Evolutionary conservation across 1,140 invertebrate genomes (phyloP), one percentile per base, ranked within the genome.

Genomic region (Arion vulgaris): DNA sequence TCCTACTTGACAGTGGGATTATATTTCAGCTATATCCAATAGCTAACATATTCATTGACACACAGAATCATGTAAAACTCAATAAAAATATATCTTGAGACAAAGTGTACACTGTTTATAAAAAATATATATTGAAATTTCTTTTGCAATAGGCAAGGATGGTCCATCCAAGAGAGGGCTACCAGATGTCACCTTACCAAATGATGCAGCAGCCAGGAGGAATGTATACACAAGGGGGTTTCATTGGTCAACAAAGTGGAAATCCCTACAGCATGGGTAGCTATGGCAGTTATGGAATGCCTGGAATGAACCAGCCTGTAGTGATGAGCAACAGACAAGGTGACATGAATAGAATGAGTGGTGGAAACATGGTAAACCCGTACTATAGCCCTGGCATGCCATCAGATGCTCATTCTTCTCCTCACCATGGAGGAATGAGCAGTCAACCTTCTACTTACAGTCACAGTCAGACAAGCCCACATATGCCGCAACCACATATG

Each of bases 401-500:
- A 41, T 38, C 28, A 51, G 51, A 53, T 5, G 19, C 74, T 53
- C 74, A 76, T 57, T 15, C 45, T 49, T 66, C 76, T 19, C 62
- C 76, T 26, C 76, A 78, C 49, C 76, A 38, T 45, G n/a, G 32
- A 23, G 32, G 49, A 62, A 66, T 78, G 76, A 39, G 26, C 23
- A 78, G 13, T 36, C 76, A 78, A 34, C 32, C 51, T 23, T 36
- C 76, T 51, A 68, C 0, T 7, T 78, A 78, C 57, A 66, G 34
- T 49, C 76, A 78, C 23, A 49, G 53, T 19, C 72, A 57, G n/a
- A 68, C 81, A 69, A 84, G 82, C 34, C 82, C 80, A 38, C 77
- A 80, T 19, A 53, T 84, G 78, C 62, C 53, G 36, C 85, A 81
- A 23, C 85, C 76, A 9, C 72, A 81, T 26, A 36, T 66, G 34